Base-by-base conservation (phyloP, 2,797 vertebrate species). In the Scleropages formosus region DNA sequence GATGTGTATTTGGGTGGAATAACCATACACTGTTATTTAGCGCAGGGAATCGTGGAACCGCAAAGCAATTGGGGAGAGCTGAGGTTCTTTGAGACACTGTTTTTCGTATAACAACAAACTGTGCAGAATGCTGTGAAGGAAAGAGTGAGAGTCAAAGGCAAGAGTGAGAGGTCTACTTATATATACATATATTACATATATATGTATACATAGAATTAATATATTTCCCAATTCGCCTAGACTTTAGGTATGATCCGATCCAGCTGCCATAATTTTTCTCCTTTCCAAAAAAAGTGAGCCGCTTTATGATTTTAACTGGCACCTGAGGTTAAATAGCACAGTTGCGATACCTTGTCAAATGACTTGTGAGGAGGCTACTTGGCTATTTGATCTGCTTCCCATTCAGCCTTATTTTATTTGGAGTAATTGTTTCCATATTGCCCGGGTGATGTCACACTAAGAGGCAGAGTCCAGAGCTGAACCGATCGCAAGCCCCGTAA, bases 11-110 rank as follows among this genome's bases (percentile, higher is more conserved):
- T 75, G 64, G 44, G 67, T 53, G 46, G 67, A 74, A 74, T 66
- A 59, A 77, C 70, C 51, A 9, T 58, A 62, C 61, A 22, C 60
- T 65, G 31, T 73, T 72, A 31, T 77, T 73, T 49, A 44, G 51
- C 61, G 56, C 46, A 47, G 51, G 44, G 24, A 39, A 47, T 26
- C 66, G n/a, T 47, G n/a, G 49, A 69, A 51, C 46, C 46, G 22
- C 20, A 18, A 44, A 24, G 20, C 66, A 69, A 47, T 49, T 47
- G 24, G 47, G 46, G 20, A 51, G 47, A 51, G 66, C 13, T 44
- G 26, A 20, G 44, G 39, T 67, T 67, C 39, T 49, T n/a, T n/a
- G 49, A 68, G 47, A 49, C 47, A 22, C 22, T 12, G 18, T 26
- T 22, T 47, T 47, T 69, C 22, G 49, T 51, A 13, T 11, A 1